Percentiles rank a stretch among this genome's conserved stretches.
Conservation (phyloP, 2,113 vertebrate species). For the Mesembrinibis cayennensis region DNA sequence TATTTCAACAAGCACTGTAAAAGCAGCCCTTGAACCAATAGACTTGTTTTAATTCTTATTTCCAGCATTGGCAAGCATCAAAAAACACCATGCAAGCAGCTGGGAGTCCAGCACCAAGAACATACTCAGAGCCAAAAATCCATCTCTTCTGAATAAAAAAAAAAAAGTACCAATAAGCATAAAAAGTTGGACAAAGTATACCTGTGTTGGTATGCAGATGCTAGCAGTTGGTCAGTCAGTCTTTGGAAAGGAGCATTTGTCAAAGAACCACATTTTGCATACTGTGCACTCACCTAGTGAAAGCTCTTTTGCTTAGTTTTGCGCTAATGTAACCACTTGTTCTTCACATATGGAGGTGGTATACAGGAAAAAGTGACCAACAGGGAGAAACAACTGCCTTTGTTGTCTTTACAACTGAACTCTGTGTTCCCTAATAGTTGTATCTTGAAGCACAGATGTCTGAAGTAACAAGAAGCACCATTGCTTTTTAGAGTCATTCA, state of each 20-base stretch:
- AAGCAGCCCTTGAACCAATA: neutral
- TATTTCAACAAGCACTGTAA: neutral
- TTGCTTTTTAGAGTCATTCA: neutral
- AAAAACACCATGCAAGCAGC: neutral
- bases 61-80: neutral
- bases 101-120: neutral
- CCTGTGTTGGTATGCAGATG: too few species aligned
- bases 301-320: neutral
- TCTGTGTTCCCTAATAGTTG: neutral
- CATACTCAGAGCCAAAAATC: neutral
- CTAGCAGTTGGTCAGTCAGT: neutral
- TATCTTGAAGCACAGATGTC: neutral
- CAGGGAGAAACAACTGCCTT: fast-evolving
- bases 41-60: neutral
- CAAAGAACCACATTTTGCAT: fast-evolving
- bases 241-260: neutral
- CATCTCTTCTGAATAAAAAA: neutral
- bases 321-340: neutral
- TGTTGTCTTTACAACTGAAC: neutral
- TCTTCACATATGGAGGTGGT: neutral
- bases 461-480: neutral
- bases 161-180: fast-evolving
- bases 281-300: fast-evolving
- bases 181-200: neutral
- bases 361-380: neutral